Conservation (phyloP, 2,113 vertebrate genomes). For the cattle (Bos taurus) region ARS-UCD2.0 NC_037343.1:77122001-77122500, state of each 20-base stretch:
- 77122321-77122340: background rate
- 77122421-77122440: background rate
- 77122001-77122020: background rate
- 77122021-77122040: background rate
- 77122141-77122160: background rate
- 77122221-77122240: background rate
- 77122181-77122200: background rate
- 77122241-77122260: background rate
- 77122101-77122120: background rate
- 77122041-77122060: background rate
- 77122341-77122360: background rate
- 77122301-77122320: background rate
- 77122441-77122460: background rate
- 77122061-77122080: background rate
- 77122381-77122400: background rate
- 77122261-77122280: background rate
- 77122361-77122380: background rate
- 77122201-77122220: background rate
- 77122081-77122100: background rate
- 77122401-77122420: background rate
- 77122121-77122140: background rate
- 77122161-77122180: background rate
- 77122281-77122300: background rate
- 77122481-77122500: background rate
- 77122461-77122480: background rate